phyloP scores from a whole-genome alignment of 2,888 invertebrate species.

The Heteropelma amictum region DNA sequence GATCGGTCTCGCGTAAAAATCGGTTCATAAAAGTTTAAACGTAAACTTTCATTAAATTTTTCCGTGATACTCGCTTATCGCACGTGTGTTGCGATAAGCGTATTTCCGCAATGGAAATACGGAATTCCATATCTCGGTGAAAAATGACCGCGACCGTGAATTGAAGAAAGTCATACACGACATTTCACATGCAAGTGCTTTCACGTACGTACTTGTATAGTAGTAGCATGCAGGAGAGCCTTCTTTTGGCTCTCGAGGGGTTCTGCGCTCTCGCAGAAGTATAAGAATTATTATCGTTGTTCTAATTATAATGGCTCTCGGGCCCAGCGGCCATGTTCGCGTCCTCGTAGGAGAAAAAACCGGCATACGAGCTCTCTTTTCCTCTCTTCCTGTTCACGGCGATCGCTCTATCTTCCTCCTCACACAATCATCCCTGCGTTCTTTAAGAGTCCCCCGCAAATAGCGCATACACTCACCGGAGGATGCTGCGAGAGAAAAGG shows the following conservation, averaged over 20 bases:
- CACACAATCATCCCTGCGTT: slow-evolving; percentile 10
- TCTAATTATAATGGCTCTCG: slow-evolving; percentile 63
- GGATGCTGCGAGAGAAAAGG: too few species aligned
- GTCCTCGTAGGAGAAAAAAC: slow-evolving; percentile 39
- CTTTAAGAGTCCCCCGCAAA: slow-evolving; percentile 17
- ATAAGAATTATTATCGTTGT: slow-evolving; percentile 64
- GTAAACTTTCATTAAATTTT: neutral
- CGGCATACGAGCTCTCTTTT: slow-evolving; percentile 16
- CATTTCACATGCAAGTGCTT: neutral
- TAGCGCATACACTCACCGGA: neutral
- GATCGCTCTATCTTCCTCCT: slow-evolving; percentile 26
- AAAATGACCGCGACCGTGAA: slow-evolving; percentile 35
- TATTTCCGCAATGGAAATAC: too few species aligned
- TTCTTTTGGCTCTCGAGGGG: slow-evolving; percentile 47
- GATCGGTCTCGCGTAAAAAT: too few species aligned
- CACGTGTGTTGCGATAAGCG: too few species aligned
- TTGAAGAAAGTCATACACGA: slow-evolving; percentile 42
- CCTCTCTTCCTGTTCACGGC: slow-evolving; percentile 19
- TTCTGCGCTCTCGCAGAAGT: slow-evolving; percentile 50
- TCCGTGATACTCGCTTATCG: too few species aligned
- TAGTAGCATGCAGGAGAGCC: slow-evolving; percentile 17
- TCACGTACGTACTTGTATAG: neutral
- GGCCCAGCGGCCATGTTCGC: slow-evolving; percentile 52
- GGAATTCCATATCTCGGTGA: slow-evolving; percentile 4
- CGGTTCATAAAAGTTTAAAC: too few species aligned